Base-by-base conservation (phyloP, 2,797 vertebrate genomes). In the Siniperca obscura region DNA sequence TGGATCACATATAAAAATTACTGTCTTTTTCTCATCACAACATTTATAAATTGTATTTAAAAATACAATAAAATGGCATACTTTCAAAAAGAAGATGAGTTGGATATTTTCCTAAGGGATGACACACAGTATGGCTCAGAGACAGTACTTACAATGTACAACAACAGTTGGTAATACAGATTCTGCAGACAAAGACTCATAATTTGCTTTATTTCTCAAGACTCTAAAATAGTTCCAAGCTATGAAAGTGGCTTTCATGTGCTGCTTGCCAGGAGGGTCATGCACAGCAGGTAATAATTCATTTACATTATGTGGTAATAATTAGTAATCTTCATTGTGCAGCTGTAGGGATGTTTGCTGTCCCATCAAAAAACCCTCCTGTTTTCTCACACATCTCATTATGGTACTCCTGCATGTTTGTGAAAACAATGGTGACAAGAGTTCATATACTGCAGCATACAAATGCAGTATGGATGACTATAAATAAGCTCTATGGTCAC, bases 321-420 rank as follows among this genome's bases (percentile, higher is more conserved):
- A 91, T 91, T 90, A 86, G 56, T 84, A 87, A 90, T 92, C 89
- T 89, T 65, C 78, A 85, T 57, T 74, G 60, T 85, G 82, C 90
- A 89, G 88, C 87, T 86, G 82, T 1, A 42, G 19, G 74, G 70
- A 79, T 86, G 71, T 86, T 86, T 81, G 78, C 60, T 27, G 67
- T 84, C 77, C 78, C 44, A 82, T 86, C 70, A 86, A 80, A 84
- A 57, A 59, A 27, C 1, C 12, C 34, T 65, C 46, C 70, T 73
- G 67, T 64, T 74, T 78, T 25, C 76, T 85, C 78, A 88, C 89
- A 89, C 64, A 65, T 86, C 83, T 85, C 72, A 88, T 90, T 85
- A 87, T 7, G 14, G 40, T n/a, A 21, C 40, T 13, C 50, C 48
- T 77, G 76, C 76, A 72, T 72, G 70, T 76, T 87, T 70, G 56